Base-by-base conservation (phyloP, 2,888 invertebrate species). In the Andrena trimmerana region DNA sequence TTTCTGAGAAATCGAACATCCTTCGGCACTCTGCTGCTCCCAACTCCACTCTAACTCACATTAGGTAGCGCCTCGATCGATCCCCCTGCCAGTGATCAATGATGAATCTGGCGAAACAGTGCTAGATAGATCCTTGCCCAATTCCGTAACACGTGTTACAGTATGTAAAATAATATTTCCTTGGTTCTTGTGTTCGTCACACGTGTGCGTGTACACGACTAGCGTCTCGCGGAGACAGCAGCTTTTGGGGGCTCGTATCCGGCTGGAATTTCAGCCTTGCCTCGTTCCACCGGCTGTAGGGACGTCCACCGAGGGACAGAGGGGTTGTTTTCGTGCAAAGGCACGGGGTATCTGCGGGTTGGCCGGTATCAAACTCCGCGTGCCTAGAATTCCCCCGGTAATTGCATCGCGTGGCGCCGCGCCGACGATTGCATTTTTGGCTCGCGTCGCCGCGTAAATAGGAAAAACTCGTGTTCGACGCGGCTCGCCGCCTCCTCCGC, bases 331-430 rank as follows among this genome's bases (percentile, higher is more conserved):
- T 87, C 89, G 86, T 86, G 85, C 86, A 86, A 87, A 90, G 85
- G 86, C 85, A 86, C 71, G 83, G 84, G 83, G 86, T 83, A 86
- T 85, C 83, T 78, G 85, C 79, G 85, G 84, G 86, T 71, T 69
- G 82, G 81, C 65, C 69, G 83, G 85, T 89, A 92, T 93, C 91
- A 91, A 91, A 91, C 88, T 89, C 89, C 86, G 92, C 93, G 90
- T 92, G 92, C 92, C 90, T 89, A 77, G 91, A 91, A 93, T 93
- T 93, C 93, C 89, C 89, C 84, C 83, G 85, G 93, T 93, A 93
- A 93, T 93, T 93, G 92, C 92, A 92, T 92, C 89, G 91, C 90
- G 87, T 89, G 88, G 89, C 90, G 88, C 89, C 87, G 84, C 86
- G 90, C 89, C 89, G 88, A 91, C 88, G 90, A 91, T 91, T 91